Conservation (phyloP, 2,797 vertebrate genomes). For the Epinephelus malabaricus region DNA sequence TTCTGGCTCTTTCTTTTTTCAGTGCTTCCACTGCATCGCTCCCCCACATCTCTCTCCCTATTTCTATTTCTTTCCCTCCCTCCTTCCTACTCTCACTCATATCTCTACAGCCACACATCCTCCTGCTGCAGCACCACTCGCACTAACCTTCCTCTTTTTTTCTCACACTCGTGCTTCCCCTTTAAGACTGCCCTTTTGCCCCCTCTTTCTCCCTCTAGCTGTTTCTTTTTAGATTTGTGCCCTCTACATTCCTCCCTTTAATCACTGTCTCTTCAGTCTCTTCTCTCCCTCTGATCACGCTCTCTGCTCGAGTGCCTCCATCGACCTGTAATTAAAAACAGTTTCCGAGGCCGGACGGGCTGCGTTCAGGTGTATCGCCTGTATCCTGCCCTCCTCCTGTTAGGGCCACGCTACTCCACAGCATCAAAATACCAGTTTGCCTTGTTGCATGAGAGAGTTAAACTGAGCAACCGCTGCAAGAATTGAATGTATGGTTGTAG, state of each 20-base stretch:
- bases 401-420: background rate
- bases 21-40: background rate
- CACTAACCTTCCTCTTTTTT: background rate
- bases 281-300: constrained; percentile 6
- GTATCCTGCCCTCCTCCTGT: background rate
- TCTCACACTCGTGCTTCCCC: background rate
- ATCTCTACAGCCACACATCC: constrained; percentile 17
- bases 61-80: constrained; percentile 13
- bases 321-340: constrained; percentile 47
- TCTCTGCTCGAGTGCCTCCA: constrained; percentile 21
- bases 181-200: constrained; percentile 5
- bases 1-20: constrained; percentile 44
- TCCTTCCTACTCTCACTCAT: background rate
- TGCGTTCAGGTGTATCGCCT: constrained; percentile 24
- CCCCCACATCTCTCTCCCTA: constrained; percentile 18
- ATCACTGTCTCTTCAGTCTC: constrained; percentile 11
- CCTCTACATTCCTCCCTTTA: constrained; percentile 3
- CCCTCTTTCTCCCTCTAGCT: background rate
- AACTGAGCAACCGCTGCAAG: background rate
- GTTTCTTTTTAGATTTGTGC: constrained; percentile 1
- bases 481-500: background rate
- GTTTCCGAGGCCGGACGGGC: background rate
- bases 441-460: background rate
- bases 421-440: background rate
- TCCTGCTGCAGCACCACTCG: background rate